Evolutionary conservation across 2,797 vertebrate genomes (phyloP), one percentile per base, ranked within the genome.

Genomic region (Erethizon dorsatum): DNA sequence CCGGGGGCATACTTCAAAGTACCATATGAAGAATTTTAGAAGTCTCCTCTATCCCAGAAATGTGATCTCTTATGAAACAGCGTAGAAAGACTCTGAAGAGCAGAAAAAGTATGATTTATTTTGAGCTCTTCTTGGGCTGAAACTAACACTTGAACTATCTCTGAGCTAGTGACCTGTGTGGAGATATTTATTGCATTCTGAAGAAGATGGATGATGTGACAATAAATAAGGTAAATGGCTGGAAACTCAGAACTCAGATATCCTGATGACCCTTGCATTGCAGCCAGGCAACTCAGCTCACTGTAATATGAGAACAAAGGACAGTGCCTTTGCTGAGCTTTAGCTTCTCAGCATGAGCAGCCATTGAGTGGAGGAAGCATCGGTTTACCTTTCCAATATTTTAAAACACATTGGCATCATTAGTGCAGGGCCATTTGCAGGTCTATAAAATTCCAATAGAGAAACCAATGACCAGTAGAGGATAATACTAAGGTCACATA

Each of bases 111-210:
- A 78, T 97, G 96, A 98, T 98, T 98, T 97, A 98, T 94, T 92
- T 87, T 56, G 79, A 95, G 95, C 97, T 96, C 90, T 97, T 92
- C 95, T 85, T 83, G 65, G 5, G 87, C 94, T 93, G 97, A 98
- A 98, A 97, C 97, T 96, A 98, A 97, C 94, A 97, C 69, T 97
- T 98, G 95, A 98, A 98, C 97, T 97, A 96, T 97, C 95, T 98
- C 96, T 96, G 98, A 97, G 96, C 96, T 28, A 95, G 94, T 98
- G 96, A 98, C 95, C 96, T 98, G 97, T 97, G 45, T 80, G 95
- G 96, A 98, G 96, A 97, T 97, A 98, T 98, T 98, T 98, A 98
- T 91, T 94, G 95, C 80, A 87, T 97, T 95, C 94, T 97, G 97
- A 98, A 98, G 97, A 98, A 98, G 97, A 98, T 94, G 92, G 96